Percentiles rank a stretch among this genome's conserved stretches.
Conservation (phyloP, 2,888 invertebrate genomes). For the Apamea sordens region DNA sequence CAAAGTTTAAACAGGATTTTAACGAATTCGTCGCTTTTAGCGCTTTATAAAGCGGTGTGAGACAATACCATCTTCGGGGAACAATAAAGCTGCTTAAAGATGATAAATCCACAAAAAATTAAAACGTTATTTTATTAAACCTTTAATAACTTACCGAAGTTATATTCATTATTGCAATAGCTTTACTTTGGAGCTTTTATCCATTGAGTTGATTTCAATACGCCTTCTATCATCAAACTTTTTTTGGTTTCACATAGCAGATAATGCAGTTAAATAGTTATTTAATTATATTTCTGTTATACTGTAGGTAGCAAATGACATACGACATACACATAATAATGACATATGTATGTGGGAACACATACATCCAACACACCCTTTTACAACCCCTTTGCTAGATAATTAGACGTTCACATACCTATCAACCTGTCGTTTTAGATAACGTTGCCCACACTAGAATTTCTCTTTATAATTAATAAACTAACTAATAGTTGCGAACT, state of each 20-base stretch:
- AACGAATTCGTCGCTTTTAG: conserved; percentile 26
- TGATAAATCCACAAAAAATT: conserved; percentile 55
- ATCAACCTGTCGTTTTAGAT: background rate
- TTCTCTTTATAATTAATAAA: background rate
- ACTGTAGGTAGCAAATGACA: background rate
- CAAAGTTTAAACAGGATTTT: conserved; percentile 55
- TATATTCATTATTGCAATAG: background rate
- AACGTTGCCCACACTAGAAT: background rate
- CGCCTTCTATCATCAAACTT: background rate
- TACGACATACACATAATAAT: no score
- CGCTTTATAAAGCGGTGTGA: conserved; percentile 38
- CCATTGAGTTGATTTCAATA: background rate
- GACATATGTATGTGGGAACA: no score
- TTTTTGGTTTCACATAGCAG: background rate
- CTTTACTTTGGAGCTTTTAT: background rate
- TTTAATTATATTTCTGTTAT: background rate
- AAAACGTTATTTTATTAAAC: conserved; percentile 29
- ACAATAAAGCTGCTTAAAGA: conserved; percentile 60
- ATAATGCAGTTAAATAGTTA: background rate
- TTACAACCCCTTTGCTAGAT: no score
- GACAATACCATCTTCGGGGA: conserved; percentile 52
- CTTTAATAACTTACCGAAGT: conserved; percentile 19
- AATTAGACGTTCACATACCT: background rate
- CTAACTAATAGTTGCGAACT: background rate
- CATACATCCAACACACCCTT: background rate